Conservation (phyloP, 2,888 invertebrate genomes). For the Orthonevra nobilis region DNA sequence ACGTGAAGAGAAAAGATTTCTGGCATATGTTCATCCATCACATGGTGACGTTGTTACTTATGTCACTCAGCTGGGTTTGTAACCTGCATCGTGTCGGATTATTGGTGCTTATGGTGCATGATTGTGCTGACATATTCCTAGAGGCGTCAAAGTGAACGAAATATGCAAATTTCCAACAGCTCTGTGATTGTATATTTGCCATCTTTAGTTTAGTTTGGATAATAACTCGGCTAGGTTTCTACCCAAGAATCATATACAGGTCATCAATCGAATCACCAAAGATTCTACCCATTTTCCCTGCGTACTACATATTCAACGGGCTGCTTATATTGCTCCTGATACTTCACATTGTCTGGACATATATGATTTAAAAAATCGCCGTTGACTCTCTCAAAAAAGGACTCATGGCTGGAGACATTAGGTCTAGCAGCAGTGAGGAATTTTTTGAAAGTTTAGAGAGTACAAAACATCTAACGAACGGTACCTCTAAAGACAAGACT, state of each 20-base stretch:
- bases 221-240: conserved; percentile 91
- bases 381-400: conserved; percentile 78
- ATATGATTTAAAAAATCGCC: conserved; percentile 94
- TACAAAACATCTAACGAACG: conserved; percentile 71
- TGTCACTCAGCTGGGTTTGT: conserved; percentile 96
- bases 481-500: conserved; percentile 60
- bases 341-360: conserved; percentile 96
- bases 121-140: conserved; percentile 93
- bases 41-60: conserved; percentile 92
- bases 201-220: conserved; percentile 96
- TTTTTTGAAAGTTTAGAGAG: conserved; percentile 84
- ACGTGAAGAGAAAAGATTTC: conserved; percentile 95
- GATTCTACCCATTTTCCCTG: conserved; percentile 93
- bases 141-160: conserved; percentile 97
- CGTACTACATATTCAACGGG: conserved; percentile 96
- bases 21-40: conserved; percentile 99
- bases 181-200: conserved; percentile 93
- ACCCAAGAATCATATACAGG: conserved; percentile 91
- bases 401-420: conserved; percentile 90
- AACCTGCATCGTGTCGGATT: conserved; percentile 96
- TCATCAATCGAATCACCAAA: conserved; percentile 91
- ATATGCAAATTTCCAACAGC: conserved; percentile 92
- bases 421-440: conserved; percentile 87
- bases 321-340: conserved; percentile 89
- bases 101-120: conserved; percentile 92